Conservation (phyloP, 2,113 vertebrate genomes). For the Nothobranchius furzeri region DNA sequence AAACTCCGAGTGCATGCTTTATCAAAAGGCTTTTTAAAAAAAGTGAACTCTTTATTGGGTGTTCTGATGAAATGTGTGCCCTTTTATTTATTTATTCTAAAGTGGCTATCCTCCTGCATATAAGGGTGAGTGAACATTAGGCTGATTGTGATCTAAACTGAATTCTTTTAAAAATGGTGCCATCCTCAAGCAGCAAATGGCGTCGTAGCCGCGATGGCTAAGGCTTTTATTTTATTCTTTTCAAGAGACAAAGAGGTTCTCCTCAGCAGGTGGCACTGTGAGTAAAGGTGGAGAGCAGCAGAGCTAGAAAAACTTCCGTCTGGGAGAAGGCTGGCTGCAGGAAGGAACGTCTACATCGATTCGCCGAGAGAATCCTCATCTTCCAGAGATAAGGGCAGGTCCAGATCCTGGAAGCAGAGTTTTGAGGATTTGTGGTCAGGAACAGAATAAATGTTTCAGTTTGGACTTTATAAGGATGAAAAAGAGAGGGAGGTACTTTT, state of each 20-base stretch:
- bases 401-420: conserved; percentile 86
- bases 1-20: conserved; percentile 26
- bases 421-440: background rate
- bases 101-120: conserved; percentile 14
- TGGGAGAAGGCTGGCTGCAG: conserved; percentile 39
- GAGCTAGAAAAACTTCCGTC: conserved; percentile 56
- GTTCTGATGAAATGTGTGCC: background rate
- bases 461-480: too few species aligned
- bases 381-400: conserved; percentile 96
- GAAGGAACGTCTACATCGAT: conserved; percentile 87
- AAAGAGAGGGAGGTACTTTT: conserved; percentile 84
- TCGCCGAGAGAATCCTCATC: conserved; percentile 95
- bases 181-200: conserved; percentile 77
- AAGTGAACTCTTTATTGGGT: conserved; percentile 16
- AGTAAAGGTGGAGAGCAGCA: conserved; percentile 60
- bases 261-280: conserved; percentile 62
- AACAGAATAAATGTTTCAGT: background rate
- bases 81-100: background rate
- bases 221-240: conserved; percentile 23
- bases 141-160: conserved; percentile 7
- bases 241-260: conserved; percentile 54
- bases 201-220: conserved; percentile 49
- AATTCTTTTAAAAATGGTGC: conserved; percentile 28
- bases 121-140: conserved; percentile 14
- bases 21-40: conserved; percentile 29